Base-by-base conservation (phyloP, 2,113 vertebrate species). In the Elachura formosa region DNA sequence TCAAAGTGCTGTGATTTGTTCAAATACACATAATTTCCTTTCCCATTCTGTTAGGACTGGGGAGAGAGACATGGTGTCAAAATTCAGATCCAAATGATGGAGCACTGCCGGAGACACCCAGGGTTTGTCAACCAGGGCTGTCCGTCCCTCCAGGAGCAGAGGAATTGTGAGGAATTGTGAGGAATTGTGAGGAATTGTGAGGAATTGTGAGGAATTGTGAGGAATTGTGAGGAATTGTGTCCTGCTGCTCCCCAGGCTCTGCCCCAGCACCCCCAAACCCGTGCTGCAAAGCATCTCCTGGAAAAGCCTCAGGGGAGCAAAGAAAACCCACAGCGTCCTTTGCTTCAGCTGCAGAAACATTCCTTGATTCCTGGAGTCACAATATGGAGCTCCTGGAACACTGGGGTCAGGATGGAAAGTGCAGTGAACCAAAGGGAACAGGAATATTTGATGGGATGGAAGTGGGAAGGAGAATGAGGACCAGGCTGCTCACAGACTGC, bases 11-110 rank as follows among this genome's bases (percentile, higher is more conserved):
- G 74, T 15, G 64, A 75, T 86, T 71, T 94, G 92, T 78, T 77
- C 91, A 89, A 84, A 94, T 33, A 92, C 5, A 1, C 52, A 71
- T 74, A 48, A 87, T 94, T 94, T 94, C 72, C 85, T 78, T 77
- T 90, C 66, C 63, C 25, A 31, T 81, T 73, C 31, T 54, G 26
- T 41, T 41, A 64, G 80, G 61, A 21, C 67, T 51, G 76, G 40
- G 66, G 76, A 74, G n/a, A 74, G 68, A 83, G 2, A 1, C 1
- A 6, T 0, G 2, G 33, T 63, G 76, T 75, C 86, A 90, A 86
- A 84, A 90, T 45, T 48, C 36, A 78, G 52, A 68, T n/a, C 3
- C 4, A 26, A 87, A 48, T 38, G 48, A 81, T 45, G 2, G 4
- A 92, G 64, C 0, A 0, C 9, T 48, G 84, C 43, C 52, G 25